A percentile compares a stretch with the other conserved stretches of the same genome.
Evolutionary conservation across 2,113 vertebrate genomes (phyloP).

Genomic region (Callipepla californica): DNA sequence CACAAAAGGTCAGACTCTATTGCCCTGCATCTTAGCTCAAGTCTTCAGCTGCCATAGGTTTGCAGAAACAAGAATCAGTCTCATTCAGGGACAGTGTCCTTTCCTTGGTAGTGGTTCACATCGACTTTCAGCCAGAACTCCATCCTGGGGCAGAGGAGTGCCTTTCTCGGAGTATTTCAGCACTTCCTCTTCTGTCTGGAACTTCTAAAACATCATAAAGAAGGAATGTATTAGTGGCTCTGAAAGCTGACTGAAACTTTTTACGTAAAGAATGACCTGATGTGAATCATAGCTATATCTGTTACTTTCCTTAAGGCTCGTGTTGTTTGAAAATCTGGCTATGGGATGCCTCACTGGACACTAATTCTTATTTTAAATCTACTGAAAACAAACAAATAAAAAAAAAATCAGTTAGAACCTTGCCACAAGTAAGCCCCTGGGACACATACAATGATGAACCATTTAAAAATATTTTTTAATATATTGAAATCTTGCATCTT

Average conservation of each 20-base stretch:
- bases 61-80: constrained; percentile 31
- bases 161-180: constrained; percentile 51
- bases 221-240: constrained; percentile 60
- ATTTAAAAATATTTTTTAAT: not conserved
- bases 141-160: constrained; percentile 12
- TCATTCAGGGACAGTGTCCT: not conserved
- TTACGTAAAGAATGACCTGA: constrained; percentile 39
- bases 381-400: not conserved
- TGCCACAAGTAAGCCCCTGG: not conserved
- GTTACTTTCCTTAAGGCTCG: not conserved
- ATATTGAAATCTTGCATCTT: not conserved
- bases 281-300: constrained; percentile 20
- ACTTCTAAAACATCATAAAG: constrained; percentile 63
- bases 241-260: constrained; percentile 54
- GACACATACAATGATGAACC: not conserved
- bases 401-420: not conserved
- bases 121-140: constrained; percentile 33
- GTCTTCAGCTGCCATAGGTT: constrained; percentile 20
- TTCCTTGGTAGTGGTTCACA: not conserved
- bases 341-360: not conserved
- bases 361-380: not conserved
- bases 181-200: constrained; percentile 69
- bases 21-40: constrained; percentile 27
- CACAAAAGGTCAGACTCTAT: constrained; percentile 36
- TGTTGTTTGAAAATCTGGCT: constrained; percentile 6